A percentile compares a stretch with the other conserved stretches of the same genome.
Conservation (phyloP, 23 tunicate genomes). For the Styela clava region DNA sequence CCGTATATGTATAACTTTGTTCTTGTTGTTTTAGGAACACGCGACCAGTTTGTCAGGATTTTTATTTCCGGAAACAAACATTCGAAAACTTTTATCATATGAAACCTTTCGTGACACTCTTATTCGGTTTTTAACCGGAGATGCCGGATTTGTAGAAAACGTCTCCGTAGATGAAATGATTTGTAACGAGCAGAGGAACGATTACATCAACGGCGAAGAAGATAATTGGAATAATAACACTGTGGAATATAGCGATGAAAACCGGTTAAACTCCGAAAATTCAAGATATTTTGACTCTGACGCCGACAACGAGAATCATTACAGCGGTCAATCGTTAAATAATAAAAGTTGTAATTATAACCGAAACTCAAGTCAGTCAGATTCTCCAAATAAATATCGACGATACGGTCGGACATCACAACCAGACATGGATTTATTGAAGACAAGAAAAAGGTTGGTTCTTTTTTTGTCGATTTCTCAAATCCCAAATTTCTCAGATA, state of each 20-base stretch:
- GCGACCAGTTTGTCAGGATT: neutral
- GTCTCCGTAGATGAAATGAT: neutral
- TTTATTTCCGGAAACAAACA: conserved; percentile 16
- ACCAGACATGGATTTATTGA: conserved; percentile 22
- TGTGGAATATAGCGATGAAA: neutral
- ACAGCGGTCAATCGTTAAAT: neutral
- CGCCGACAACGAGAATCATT: neutral
- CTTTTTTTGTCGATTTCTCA: neutral
- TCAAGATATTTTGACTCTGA: neutral
- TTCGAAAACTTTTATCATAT: conserved; percentile 10
- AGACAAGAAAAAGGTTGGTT: neutral
- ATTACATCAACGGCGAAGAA: neutral
- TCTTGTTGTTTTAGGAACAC: neutral
- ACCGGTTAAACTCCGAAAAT: neutral
- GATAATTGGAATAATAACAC: conserved; percentile 4
- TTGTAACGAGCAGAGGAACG: neutral
- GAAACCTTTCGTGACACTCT: conserved; percentile 20
- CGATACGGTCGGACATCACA: conserved; percentile 17
- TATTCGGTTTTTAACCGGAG: neutral
- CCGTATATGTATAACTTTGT: no score
- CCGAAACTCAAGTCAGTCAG: neutral
- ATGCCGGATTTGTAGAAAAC: neutral
- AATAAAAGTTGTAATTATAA: neutral
- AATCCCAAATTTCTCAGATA: no score
- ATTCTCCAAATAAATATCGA: conserved; percentile 1